Conservation (phyloP, 1,140 invertebrate species). For the Drosophila kikkawai region DNA sequence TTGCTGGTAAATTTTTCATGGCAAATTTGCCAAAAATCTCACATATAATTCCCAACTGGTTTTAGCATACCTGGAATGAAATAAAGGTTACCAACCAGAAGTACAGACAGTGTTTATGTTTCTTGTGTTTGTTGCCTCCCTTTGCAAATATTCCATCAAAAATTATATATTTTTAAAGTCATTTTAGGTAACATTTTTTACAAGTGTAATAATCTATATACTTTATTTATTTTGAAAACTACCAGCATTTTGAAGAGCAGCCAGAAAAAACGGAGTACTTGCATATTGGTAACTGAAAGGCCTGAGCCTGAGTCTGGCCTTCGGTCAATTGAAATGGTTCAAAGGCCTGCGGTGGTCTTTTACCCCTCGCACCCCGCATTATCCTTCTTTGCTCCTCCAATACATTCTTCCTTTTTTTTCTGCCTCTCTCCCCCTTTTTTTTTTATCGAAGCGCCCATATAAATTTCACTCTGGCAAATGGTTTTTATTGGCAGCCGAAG, state of each 20-base stretch:
- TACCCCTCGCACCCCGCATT: constrained; percentile 3
- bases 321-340: constrained; percentile 78
- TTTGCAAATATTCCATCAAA: too few species aligned
- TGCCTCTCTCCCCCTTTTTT: not conserved
- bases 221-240: not conserved
- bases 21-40: too few species aligned
- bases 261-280: constrained; percentile 1
- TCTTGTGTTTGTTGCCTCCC: too few species aligned
- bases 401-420: constrained; percentile 11
- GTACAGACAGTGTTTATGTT: too few species aligned
- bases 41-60: too few species aligned
- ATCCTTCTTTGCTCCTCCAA: constrained; percentile 16
- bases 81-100: too few species aligned
- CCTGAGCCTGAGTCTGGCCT: constrained; percentile 8
- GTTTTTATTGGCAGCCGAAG: constrained; percentile 74
- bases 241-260: not conserved
- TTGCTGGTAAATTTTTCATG: too few species aligned
- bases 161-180: too few species aligned
- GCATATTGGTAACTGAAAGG: not conserved
- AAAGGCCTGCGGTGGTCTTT: constrained; percentile 63
- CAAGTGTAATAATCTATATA: not conserved
- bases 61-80: too few species aligned
- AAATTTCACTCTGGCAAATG: constrained; percentile 82
- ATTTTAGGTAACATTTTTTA: too few species aligned
- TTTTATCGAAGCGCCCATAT: constrained; percentile 75